Evolutionary conservation across 2,888 invertebrate species (phyloP), one percentile per base, ranked within the genome.

Genomic region (Mystacides longicornis): DNA sequence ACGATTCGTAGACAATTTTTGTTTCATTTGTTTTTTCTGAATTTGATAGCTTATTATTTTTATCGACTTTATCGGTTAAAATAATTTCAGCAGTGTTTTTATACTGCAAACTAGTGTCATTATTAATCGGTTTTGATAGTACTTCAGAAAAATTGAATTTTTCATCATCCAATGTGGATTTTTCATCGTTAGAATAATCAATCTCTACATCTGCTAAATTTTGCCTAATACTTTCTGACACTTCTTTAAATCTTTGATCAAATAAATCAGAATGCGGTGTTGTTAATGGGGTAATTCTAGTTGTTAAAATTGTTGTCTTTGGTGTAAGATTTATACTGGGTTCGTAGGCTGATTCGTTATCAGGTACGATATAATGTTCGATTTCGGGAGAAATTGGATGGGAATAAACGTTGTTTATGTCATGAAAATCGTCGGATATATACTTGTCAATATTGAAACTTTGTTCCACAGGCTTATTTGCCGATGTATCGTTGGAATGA

Each of bases 51-150:
- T 66, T 66, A 54, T 69, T 72, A 23, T 70, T 68, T 55, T 74
- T 73, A 53, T 71, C 68, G 55, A 75, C 75, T 56, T 74, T 75
- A 63, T 77, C 75, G 62, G 69, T 65, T 54, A 75, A 66, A 57
- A 72, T 71, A 57, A 77, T 71, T 64, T 77, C 72, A 71, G 79
- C 77, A 62, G 79, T 80, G 67, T 81, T 77, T 63, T 79, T 78
- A 62, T 75, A 77, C 58, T 71, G 71, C 52, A 78, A 73, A 63
- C 74, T 71, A 48, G 72, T 73, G 60, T 74, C 71, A 60, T 79
- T 70, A 61, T 70, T 73, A 56, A 73, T 68, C 54, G 70, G 74
- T 60, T 75, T 74, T 63, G 76, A 70, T 22, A 73, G 71, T 55
- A 71, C 64, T 2, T 65, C 57, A 54, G 68, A 66, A 57, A 68